Evolutionary conservation across 2,797 vertebrate species (phyloP).

Genomic region (Urosaurus nigricauda): DNA sequence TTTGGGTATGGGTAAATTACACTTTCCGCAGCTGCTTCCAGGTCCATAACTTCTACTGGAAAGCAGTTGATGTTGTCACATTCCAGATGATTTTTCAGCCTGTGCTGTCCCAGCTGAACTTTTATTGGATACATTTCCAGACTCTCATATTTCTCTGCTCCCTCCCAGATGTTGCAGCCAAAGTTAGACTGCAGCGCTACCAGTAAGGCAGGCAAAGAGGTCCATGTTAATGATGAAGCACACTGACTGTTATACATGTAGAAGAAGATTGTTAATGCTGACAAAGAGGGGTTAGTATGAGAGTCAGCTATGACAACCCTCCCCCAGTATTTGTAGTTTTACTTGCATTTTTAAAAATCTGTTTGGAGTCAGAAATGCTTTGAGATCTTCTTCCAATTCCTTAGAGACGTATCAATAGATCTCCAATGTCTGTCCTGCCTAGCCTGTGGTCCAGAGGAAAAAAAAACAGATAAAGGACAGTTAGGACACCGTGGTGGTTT

Average conservation of each 20-base stretch:
- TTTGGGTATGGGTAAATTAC: constrained; percentile 31
- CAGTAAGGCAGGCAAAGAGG: constrained; percentile 17
- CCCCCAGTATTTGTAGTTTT: too few species aligned
- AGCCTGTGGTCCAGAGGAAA: too few species aligned
- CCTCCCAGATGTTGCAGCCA: constrained; percentile 33
- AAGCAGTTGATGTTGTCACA: constrained; percentile 40
- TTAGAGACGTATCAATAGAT: too few species aligned
- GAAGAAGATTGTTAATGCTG: too few species aligned
- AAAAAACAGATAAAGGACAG: too few species aligned
- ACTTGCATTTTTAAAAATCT: too few species aligned
- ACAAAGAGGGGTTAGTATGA: too few species aligned
- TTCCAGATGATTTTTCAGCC: constrained; percentile 62
- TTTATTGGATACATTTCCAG: constrained; percentile 47
- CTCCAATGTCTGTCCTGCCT: too few species aligned
- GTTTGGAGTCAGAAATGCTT: too few species aligned
- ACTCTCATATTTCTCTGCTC: constrained; percentile 59
- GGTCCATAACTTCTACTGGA: constrained; percentile 39
- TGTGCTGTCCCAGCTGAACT: constrained; percentile 49
- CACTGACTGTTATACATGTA: background rate
- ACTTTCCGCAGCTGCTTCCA: constrained; percentile 62
- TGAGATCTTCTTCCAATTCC: too few species aligned
- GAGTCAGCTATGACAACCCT: too few species aligned
- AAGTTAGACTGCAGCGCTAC: constrained; percentile 15
- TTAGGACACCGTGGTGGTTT: too few species aligned
- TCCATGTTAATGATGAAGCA: background rate